Evolutionary conservation across 1,140 invertebrate species (phyloP).

Genomic region (Drosophila bocqueti): DNA sequence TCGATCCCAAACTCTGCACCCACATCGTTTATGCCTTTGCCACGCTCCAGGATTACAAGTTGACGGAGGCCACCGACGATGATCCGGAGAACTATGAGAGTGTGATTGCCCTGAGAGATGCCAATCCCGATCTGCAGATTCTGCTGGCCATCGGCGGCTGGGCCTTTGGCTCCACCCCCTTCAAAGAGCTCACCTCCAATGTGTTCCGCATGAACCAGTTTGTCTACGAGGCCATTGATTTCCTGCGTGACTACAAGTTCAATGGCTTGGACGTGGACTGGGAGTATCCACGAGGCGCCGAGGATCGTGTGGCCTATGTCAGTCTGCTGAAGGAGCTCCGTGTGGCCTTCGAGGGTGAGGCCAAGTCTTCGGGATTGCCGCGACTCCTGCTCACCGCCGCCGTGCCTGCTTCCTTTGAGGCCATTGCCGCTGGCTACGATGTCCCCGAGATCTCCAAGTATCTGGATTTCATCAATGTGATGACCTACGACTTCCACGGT

Average conservation of each 20-base stretch:
- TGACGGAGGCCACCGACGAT: constrained; percentile 91
- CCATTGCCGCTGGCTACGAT: constrained; percentile 96
- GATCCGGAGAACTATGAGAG: constrained; percentile 94
- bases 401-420: constrained; percentile 96
- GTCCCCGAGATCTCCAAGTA: constrained; percentile 97
- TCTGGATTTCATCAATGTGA: constrained; percentile 96
- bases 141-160: constrained; percentile 97
- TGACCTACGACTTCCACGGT: constrained; percentile 98
- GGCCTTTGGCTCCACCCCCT: constrained; percentile 96
- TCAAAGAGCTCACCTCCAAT: constrained; percentile 96
- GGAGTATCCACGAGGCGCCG: constrained; percentile 96
- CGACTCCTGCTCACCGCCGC: constrained; percentile 94
- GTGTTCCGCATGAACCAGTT: constrained; percentile 97
- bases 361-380: constrained; percentile 91
- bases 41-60: constrained; percentile 92
- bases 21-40: constrained; percentile 97
- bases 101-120: constrained; percentile 93
- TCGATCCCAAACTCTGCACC: constrained; percentile 95
- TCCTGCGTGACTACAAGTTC: constrained; percentile 95
- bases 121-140: constrained; percentile 96
- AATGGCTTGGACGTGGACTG: constrained; percentile 97
- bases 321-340: constrained; percentile 92
- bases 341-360: constrained; percentile 95
- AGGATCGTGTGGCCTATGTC: constrained; percentile 93
- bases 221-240: constrained; percentile 96